phyloP scores from a whole-genome alignment of 2,113 vertebrate species.

The Lepus americanus region DNA sequence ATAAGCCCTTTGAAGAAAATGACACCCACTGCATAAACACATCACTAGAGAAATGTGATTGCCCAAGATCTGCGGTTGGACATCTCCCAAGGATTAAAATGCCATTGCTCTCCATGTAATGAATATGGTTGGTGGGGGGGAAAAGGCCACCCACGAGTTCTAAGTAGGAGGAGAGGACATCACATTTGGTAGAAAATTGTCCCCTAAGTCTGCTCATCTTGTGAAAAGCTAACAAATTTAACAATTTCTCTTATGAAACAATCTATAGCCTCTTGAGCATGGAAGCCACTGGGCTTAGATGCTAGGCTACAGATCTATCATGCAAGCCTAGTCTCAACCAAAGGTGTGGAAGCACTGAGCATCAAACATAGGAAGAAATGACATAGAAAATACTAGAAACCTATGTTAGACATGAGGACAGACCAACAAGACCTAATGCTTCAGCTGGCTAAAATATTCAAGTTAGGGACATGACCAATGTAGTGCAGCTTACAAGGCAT shows the following conservation, averaged over 20 bases:
- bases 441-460: background rate
- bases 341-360: background rate
- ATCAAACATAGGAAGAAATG: background rate
- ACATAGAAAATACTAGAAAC: background rate
- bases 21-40: constrained; percentile 45
- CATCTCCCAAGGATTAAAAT: constrained; percentile 52
- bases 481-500: background rate
- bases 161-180: background rate
- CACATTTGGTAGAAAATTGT: constrained; percentile 4
- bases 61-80: constrained; percentile 47
- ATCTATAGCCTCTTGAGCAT: background rate
- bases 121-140: constrained; percentile 1
- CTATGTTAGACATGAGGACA: background rate
- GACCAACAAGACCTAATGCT: background rate
- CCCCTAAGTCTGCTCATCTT: background rate
- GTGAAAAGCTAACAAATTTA: background rate
- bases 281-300: background rate
- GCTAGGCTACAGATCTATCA: background rate
- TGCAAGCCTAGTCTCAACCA: background rate
- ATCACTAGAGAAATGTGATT: constrained; percentile 11
- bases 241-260: constrained; percentile 15
- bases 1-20: constrained; percentile 71
- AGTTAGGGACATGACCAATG: background rate
- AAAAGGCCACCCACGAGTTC: constrained; percentile 42
- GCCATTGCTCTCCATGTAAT: constrained; percentile 45